Conservation (phyloP, 2,888 invertebrate genomes). For the Conistra vaccinii region DNA sequence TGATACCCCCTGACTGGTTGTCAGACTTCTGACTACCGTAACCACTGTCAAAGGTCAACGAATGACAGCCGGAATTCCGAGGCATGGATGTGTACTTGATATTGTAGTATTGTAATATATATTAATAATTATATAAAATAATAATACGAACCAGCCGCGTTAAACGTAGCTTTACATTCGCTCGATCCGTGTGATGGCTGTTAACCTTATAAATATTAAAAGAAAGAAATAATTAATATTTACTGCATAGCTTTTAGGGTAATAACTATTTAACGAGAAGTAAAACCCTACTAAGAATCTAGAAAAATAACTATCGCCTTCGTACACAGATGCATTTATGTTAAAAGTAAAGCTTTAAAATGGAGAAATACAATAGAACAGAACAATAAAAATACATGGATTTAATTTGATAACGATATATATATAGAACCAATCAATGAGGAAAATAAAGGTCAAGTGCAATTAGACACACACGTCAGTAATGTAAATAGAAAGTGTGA, state of each 20-base stretch:
- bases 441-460: not conserved
- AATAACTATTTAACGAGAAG: too few species aligned
- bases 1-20: not conserved
- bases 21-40: not conserved
- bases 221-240: too few species aligned
- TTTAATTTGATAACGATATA: not conserved
- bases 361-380: not conserved
- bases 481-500: constrained; percentile 9
- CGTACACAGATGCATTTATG: not conserved
- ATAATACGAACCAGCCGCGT: not conserved
- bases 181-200: too few species aligned
- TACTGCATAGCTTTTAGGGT: not conserved
- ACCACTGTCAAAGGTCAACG: not conserved
- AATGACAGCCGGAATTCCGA: not conserved
- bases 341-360: not conserved
- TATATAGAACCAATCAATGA: not conserved
- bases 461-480: not conserved
- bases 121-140: too few species aligned
- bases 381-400: not conserved
- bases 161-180: not conserved
- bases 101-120: too few species aligned
- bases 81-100: not conserved
- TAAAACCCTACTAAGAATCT: not conserved
- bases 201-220: too few species aligned
- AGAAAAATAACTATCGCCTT: not conserved